phyloP scores from a whole-genome alignment of 64 coral and sea anemone species.

The Montipora efflorescens region DNA sequence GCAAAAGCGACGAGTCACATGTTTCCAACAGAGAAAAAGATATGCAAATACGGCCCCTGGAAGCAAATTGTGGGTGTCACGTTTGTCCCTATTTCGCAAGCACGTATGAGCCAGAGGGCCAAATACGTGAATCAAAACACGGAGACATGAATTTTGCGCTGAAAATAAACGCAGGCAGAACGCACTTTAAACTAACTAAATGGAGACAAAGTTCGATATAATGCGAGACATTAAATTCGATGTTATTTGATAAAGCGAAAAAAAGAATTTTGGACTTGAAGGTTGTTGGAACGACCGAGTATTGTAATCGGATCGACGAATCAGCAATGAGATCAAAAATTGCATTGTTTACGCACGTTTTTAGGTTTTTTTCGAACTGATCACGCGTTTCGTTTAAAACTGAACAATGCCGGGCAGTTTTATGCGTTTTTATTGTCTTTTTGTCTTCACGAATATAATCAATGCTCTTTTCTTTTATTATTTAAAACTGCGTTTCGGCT shows the following conservation, averaged over 20 bases:
- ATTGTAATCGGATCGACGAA: slow-evolving; percentile 13
- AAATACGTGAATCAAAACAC: neutral
- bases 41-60: neutral
- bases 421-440: neutral
- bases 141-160: neutral
- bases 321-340: neutral
- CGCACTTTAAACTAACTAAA: no score
- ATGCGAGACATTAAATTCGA: no score
- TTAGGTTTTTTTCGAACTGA: slow-evolving; percentile 3
- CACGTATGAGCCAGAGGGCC: neutral
- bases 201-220: no score
- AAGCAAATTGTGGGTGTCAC: neutral
- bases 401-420: neutral
- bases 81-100: neutral
- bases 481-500: slow-evolving; percentile 6
- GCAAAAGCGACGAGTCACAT: neutral
- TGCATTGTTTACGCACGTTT: neutral
- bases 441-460: neutral
- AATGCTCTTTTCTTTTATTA: neutral
- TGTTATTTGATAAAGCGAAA: neutral
- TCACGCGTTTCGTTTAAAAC: neutral
- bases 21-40: neutral
- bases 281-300: neutral
- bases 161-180: no score
- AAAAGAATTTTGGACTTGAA: neutral